Evolutionary conservation across 2,113 vertebrate genomes (phyloP).

Genomic region (Dicaeum eximium): DNA sequence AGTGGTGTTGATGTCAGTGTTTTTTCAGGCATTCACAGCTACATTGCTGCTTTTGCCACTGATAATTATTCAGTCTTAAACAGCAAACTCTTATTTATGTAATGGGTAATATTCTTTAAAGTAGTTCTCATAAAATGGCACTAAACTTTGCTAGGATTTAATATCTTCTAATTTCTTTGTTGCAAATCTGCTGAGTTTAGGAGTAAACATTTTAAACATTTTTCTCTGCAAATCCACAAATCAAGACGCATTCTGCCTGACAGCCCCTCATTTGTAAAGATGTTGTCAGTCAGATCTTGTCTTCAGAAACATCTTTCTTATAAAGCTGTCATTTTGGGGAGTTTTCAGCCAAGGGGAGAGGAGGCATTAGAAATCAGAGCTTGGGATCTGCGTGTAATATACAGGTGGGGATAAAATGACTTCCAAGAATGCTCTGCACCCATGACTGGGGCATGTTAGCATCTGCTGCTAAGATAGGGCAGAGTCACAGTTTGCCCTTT

Average conservation of each 20-base stretch:
- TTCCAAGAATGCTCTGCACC: background rate
- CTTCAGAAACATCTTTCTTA: background rate
- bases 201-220: background rate
- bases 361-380: background rate
- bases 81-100: background rate
- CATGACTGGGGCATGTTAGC: rapidly evolving
- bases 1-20: background rate
- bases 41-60: background rate
- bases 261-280: background rate
- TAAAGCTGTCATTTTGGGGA: background rate
- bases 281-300: background rate
- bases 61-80: background rate
- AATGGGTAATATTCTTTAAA: background rate
- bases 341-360: background rate
- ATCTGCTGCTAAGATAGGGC: background rate
- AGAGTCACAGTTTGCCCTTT: background rate
- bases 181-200: background rate
- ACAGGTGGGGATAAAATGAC: background rate
- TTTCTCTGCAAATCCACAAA: background rate
- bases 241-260: background rate
- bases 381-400: background rate
- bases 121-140: background rate
- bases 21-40: background rate
- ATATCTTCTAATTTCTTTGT: background rate
- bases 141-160: background rate